These are phyloP conservation scores for Erebia ligea DNA, from an alignment of 2,888 invertebrate genomes.

Conservation along the genomic window DNA sequence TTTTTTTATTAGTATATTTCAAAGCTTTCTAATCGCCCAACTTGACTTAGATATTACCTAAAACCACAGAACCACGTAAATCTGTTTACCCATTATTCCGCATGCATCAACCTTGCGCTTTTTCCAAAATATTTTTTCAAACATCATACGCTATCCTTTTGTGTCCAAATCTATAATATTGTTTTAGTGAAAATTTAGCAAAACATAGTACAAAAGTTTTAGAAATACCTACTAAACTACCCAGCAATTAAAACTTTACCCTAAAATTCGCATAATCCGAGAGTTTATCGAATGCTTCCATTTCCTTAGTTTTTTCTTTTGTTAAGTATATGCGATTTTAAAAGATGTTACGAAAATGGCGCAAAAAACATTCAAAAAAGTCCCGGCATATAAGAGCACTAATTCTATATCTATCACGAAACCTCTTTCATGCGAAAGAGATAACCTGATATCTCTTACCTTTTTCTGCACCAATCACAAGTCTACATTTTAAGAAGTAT, in stretches of 20 bases:
- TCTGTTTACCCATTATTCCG: constrained; percentile 49
- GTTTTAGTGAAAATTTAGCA: constrained; percentile 82
- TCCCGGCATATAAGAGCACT: constrained; percentile 52
- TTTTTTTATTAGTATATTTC: neutral
- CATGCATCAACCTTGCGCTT: constrained; percentile 39
- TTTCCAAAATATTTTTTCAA: constrained; percentile 38
- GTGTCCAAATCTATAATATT: constrained; percentile 76
- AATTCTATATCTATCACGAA: constrained; percentile 79
- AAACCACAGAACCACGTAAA: constrained; percentile 34
- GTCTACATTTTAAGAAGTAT: constrained; percentile 51
- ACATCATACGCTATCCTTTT: constrained; percentile 55
- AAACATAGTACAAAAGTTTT: constrained; percentile 83
- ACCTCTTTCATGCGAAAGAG: constrained; percentile 64
- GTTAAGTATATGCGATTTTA: neutral
- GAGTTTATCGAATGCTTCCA: constrained; percentile 14
- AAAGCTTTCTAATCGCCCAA: neutral
- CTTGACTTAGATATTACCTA: no score
- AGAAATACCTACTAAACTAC: constrained; percentile 80
- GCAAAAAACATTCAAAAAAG: constrained; percentile 22
- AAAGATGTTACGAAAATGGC: constrained; percentile 10
- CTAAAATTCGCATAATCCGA: constrained; percentile 44
- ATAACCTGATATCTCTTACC: constrained; percentile 52
- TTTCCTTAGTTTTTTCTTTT: constrained; percentile 2
- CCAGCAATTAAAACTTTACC: constrained; percentile 69
- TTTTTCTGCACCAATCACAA: constrained; percentile 65